A percentile compares a stretch with the other conserved stretches of the same genome.
Evolutionary conservation across 2,797 vertebrate genomes (phyloP).

Genomic region (Synaphobranchus kaupii): DNA sequence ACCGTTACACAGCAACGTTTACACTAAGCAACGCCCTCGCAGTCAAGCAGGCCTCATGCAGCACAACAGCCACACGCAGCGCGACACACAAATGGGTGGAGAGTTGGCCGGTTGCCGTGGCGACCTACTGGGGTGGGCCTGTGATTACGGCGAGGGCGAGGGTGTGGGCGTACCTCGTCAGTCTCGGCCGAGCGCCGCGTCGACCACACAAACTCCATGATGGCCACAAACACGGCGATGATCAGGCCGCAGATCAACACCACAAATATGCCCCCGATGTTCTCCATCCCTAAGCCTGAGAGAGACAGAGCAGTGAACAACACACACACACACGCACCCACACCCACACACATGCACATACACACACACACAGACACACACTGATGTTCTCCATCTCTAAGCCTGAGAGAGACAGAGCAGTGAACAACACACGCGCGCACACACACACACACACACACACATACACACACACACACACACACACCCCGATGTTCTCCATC

Average conservation of each 20-base stretch:
- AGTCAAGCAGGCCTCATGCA: not conserved
- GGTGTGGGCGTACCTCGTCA: conserved; percentile 85
- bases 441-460: conserved; percentile 40
- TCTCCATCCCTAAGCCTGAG: conserved; percentile 91
- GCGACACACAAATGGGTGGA: conserved; percentile 35
- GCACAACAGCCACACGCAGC: conserved; percentile 19
- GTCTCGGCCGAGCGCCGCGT: conserved; percentile 87
- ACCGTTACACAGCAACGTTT: not conserved
- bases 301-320: not conserved
- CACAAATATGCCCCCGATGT: conserved; percentile 92
- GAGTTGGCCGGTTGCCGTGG: conserved; percentile 65
- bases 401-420: no score
- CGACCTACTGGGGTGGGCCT: conserved; percentile 80
- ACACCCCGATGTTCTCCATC: conserved; percentile 90
- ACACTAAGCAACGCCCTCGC: not conserved
- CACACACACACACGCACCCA: not conserved
- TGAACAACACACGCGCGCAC: no score
- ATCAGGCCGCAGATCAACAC: conserved; percentile 93
- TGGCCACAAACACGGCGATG: conserved; percentile 90
- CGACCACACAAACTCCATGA: conserved; percentile 95
- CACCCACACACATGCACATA: not conserved
- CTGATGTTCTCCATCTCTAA: no score
- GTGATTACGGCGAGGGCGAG: conserved; percentile 71
- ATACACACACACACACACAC: no score
- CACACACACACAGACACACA: not conserved